Evolutionary conservation across 2,888 invertebrate species (phyloP).

Genomic region (Scotopteryx bipunctaria): DNA sequence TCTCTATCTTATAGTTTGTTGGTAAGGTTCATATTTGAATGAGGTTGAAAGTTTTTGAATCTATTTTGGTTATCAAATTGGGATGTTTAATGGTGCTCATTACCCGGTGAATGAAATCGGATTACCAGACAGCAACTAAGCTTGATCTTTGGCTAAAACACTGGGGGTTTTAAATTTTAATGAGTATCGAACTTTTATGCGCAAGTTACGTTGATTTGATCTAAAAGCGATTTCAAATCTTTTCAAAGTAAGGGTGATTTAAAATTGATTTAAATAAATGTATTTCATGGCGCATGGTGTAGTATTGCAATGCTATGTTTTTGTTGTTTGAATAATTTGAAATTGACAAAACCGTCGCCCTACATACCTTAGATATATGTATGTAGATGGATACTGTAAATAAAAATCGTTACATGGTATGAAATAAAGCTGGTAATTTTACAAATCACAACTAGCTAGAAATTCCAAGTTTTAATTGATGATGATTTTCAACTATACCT

Average conservation of each 20-base stretch:
- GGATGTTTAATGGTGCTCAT: constrained; percentile 72
- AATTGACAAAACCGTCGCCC: too few species aligned
- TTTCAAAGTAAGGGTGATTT: constrained; percentile 1
- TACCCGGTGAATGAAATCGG: constrained; percentile 74
- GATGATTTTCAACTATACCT: too few species aligned
- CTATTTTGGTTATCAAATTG: constrained; percentile 40
- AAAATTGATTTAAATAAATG: constrained; percentile 12
- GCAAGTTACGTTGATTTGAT: constrained; percentile 21
- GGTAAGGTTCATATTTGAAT: constrained; percentile 28
- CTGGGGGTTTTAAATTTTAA: constrained; percentile 58
- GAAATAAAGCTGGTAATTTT: too few species aligned
- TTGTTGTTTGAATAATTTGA: too few species aligned
- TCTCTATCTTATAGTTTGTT: background rate
- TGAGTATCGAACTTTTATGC: constrained; percentile 41
- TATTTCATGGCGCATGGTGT: too few species aligned
- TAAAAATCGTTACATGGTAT: too few species aligned
- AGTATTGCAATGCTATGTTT: too few species aligned
- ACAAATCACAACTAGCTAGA: too few species aligned
- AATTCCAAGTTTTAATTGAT: too few species aligned
- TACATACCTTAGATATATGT: too few species aligned
- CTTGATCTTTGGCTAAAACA: constrained; percentile 66
- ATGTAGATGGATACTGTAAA: too few species aligned
- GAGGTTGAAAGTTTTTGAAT: constrained; percentile 8
- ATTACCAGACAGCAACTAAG: constrained; percentile 66
- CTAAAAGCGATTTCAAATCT: constrained; percentile 17